phyloP scores from a whole-genome alignment of 2,113 vertebrate genomes.

The Egretta garzetta region DNA sequence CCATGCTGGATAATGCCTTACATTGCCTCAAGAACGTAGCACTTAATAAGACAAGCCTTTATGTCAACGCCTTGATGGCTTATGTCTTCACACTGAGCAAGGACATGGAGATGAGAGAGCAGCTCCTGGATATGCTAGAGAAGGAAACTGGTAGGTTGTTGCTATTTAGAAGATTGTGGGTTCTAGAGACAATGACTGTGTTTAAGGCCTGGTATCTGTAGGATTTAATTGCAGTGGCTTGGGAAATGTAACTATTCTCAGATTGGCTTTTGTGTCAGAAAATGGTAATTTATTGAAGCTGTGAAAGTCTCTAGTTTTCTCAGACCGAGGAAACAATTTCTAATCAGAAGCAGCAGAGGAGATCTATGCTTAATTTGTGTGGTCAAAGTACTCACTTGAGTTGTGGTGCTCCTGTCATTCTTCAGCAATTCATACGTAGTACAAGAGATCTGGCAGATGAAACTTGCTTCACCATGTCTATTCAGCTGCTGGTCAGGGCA shows the following conservation, averaged over 20 bases:
- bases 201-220: neutral
- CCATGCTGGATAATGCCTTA: constrained; percentile 44
- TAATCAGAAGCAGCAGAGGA: neutral
- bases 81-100: constrained; percentile 53
- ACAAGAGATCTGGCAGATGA: neutral
- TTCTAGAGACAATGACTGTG: neutral
- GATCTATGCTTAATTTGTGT: neutral
- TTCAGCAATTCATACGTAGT: neutral
- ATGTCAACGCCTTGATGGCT: constrained; percentile 61
- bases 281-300: neutral
- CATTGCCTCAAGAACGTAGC: constrained; percentile 27
- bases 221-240: neutral
- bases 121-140: constrained; percentile 33
- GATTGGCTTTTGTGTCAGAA: neutral
- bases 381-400: neutral
- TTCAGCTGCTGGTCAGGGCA: neutral
- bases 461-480: neutral
- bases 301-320: neutral
- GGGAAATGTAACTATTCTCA: neutral
- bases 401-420: neutral
- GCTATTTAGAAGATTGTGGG: neutral
- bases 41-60: constrained; percentile 15
- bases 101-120: constrained; percentile 10
- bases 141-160: constrained; percentile 20
- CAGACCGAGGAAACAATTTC: neutral